These are phyloP conservation scores for Euura lappo DNA, from an alignment of 1,140 invertebrate genomes.

Conservation along the genomic window DNA sequence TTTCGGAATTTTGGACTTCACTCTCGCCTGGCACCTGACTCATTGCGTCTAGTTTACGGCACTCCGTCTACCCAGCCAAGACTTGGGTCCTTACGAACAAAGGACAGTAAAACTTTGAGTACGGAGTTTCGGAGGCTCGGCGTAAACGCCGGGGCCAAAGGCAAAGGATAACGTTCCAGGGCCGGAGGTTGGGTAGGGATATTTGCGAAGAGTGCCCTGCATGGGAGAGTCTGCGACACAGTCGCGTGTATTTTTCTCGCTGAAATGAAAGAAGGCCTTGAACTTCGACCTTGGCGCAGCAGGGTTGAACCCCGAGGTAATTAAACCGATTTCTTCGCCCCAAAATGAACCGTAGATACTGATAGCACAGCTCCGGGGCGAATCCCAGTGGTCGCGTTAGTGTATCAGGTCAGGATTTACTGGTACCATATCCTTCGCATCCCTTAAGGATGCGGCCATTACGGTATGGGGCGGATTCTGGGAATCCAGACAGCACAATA, in stretches of 20 bases:
- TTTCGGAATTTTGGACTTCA: not conserved
- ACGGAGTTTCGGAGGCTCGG: not conserved
- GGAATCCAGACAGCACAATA: too few relatives aligned
- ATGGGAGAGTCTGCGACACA: too few relatives aligned
- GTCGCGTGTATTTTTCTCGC: too few relatives aligned
- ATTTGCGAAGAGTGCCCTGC: too few relatives aligned
- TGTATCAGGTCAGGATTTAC: constrained; percentile 5
- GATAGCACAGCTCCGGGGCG: not conserved
- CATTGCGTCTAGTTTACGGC: not conserved
- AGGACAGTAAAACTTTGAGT: not conserved
- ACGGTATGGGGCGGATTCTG: too few relatives aligned
- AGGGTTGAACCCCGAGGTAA: not conserved
- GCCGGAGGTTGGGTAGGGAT: not conserved
- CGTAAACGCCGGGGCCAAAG: too few relatives aligned
- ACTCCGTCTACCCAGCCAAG: not conserved
- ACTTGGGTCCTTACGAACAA: not conserved
- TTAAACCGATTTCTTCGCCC: not conserved
- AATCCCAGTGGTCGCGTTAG: constrained; percentile 1
- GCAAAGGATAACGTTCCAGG: not conserved
- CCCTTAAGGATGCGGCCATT: not conserved
- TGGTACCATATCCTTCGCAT: not conserved
- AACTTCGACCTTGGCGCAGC: too few relatives aligned
- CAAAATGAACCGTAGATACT: not conserved
- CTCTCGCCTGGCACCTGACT: not conserved
- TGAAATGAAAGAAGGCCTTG: too few relatives aligned